Base-by-base conservation (phyloP, 2,113 vertebrate genomes). In the Pyxicephalus adspersus region DNA sequence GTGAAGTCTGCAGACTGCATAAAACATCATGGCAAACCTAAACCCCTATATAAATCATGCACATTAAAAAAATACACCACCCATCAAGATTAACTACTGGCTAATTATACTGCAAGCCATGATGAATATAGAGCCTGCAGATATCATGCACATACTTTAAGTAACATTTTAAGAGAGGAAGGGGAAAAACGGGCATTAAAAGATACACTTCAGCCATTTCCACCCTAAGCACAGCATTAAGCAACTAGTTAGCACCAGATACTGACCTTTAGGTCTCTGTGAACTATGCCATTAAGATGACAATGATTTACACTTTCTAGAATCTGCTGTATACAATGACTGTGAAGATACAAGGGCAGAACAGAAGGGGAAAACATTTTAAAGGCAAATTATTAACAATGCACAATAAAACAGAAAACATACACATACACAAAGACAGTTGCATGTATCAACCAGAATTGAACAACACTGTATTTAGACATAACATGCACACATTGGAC, bases 251-350 rank as follows among this genome's bases (percentile, higher is more conserved):
- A 90, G 90, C 89, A 89, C 86, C 90, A 92, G 87, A 93, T 94
- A 97, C 96, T 95, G 94, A 99, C 97, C 97, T 98, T 98, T 90
- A 99, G 94, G 94, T 98, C 96, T 92, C 96, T 97, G 96, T 97
- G 96, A 87, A 98, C 96, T 94, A 97, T 96, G 94, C 94, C 96
- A 94, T 95, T 96, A 90, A 95, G 90, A 90, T 98, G 97, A 94
- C 95, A 98, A 91, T 97, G 96, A 96, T 95, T 97, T 94, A 98
- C 96, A 95, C 96, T 97, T 94, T 98, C 96, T 96, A 98, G 93
- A 95, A 97, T 98, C 95, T 99, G 97, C 94, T 98, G 97, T 94
- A 98, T 99, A 95, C 96, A 99, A 94, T 98, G 95, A 95, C 96
- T 96, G 95, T 86, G 91, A 93, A 95, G 94, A 95, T 90, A 95